Percentiles rank a stretch among this genome's conserved stretches.
Conservation (phyloP, 2,797 vertebrate genomes). For the Falco columbarius region DNA sequence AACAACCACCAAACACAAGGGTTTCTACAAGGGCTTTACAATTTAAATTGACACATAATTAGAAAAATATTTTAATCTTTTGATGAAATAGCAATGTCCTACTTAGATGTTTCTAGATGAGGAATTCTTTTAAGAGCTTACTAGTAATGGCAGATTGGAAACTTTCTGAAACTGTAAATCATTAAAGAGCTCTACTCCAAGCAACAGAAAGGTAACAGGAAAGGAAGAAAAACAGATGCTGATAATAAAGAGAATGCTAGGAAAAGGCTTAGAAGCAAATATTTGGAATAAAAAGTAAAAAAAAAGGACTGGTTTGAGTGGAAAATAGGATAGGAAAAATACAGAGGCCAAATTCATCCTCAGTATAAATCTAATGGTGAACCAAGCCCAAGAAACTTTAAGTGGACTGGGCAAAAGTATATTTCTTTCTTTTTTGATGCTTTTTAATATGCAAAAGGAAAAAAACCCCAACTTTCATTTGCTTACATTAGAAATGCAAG, state of each 20-base stretch:
- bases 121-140: conserved; percentile 31
- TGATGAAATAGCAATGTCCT: conserved; percentile 36
- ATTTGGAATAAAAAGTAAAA: neutral
- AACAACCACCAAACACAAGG: neutral
- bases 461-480: neutral
- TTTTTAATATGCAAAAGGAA: neutral
- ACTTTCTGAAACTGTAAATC: conserved; percentile 48
- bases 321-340: neutral
- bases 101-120: neutral
- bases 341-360: neutral
- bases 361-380: neutral
- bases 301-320: neutral
- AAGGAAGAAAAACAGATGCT: neutral
- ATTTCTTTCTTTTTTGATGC: neutral
- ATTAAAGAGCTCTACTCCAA: neutral
- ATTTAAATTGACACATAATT: conserved; percentile 36
- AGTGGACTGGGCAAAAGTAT: neutral
- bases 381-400: neutral
- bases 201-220: neutral
- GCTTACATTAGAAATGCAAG: neutral
- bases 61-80: conserved; percentile 24
- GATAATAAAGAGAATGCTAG: neutral
- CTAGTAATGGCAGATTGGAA: conserved; percentile 13
- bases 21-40: conserved; percentile 21
- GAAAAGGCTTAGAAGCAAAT: neutral